Conservation (phyloP, 1,140 invertebrate genomes). For the Polypedilum pembai region DNA sequence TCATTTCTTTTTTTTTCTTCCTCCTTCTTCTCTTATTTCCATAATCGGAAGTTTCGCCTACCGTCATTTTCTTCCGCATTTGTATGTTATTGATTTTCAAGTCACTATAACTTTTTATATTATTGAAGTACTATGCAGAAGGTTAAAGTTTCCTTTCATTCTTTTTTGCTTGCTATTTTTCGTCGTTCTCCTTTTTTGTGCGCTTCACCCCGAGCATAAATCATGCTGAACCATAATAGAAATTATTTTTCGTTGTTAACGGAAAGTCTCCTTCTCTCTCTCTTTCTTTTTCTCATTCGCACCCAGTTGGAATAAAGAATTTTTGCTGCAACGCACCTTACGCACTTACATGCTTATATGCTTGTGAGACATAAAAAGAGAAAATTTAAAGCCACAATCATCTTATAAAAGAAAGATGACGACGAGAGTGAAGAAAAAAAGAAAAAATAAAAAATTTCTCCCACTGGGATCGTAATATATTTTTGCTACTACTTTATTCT, state of each 20-base stretch:
- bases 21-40: too few species aligned
- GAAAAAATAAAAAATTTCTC: neutral
- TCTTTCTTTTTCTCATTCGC: neutral
- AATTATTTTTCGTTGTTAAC: slow-evolving; percentile 27
- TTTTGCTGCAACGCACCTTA: too few species aligned
- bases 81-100: slow-evolving; percentile 24
- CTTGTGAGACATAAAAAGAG: too few species aligned
- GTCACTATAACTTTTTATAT: slow-evolving; percentile 2
- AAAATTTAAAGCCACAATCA: too few species aligned
- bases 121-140: slow-evolving; percentile 13
- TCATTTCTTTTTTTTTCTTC: too few species aligned
- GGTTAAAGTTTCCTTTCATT: slow-evolving; percentile 4
- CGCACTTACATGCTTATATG: too few species aligned
- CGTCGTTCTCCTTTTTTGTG: neutral
- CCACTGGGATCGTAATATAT: neutral
- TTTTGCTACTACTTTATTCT: neutral
- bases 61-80: too few species aligned
- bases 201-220: slow-evolving; percentile 17
- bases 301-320: neutral
- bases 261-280: neutral
- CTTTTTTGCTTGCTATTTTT: neutral
- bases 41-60: too few species aligned
- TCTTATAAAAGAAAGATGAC: neutral
- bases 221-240: slow-evolving; percentile 26
- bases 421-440: neutral